These are phyloP conservation scores for Byasa hedistus DNA, from an alignment of 2,888 invertebrate genomes.

Conservation along the genomic window DNA sequence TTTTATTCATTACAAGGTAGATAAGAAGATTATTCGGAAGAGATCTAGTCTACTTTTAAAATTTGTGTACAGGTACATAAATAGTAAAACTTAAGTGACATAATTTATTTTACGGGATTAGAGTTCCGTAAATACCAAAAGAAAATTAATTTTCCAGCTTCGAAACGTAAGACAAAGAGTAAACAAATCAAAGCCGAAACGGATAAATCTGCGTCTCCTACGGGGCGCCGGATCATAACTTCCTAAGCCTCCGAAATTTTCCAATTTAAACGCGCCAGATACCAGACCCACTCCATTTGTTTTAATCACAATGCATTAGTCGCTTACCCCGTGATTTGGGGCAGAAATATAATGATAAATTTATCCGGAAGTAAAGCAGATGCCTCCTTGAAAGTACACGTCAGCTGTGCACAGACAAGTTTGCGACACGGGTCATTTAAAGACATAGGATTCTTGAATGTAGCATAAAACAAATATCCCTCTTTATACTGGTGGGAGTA, in stretches of 20 bases:
- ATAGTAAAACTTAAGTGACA: no score
- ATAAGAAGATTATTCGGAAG: no score
- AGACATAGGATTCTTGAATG: no score
- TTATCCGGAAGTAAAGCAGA: conserved; percentile 13
- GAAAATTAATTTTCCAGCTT: conserved; percentile 23
- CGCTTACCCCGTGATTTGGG: conserved; percentile 23
- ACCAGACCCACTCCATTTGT: conserved; percentile 44
- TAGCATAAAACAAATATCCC: no score
- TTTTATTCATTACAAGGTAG: no score
- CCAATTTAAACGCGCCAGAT: conserved; percentile 47
- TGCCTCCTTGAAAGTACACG: not conserved
- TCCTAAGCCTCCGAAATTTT: conserved; percentile 59
- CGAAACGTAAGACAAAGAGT: conserved; percentile 36
- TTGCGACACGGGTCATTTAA: no score
- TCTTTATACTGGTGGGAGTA: no score
- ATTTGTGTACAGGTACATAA: no score
- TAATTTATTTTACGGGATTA: conserved; percentile 10
- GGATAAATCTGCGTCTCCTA: conserved; percentile 61
- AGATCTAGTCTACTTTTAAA: no score
- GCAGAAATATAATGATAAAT: conserved; percentile 18
- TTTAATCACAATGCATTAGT: conserved; percentile 35
- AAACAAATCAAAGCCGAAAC: conserved; percentile 57
- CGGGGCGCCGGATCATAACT: conserved; percentile 59
- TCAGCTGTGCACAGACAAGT: not conserved
- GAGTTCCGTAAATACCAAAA: not conserved